Percentiles rank a stretch among this genome's conserved stretches.
These are phyloP conservation scores for Montifringilla adamsi DNA, from an alignment of 2,113 vertebrate species.

Conservation along the genomic window DNA sequence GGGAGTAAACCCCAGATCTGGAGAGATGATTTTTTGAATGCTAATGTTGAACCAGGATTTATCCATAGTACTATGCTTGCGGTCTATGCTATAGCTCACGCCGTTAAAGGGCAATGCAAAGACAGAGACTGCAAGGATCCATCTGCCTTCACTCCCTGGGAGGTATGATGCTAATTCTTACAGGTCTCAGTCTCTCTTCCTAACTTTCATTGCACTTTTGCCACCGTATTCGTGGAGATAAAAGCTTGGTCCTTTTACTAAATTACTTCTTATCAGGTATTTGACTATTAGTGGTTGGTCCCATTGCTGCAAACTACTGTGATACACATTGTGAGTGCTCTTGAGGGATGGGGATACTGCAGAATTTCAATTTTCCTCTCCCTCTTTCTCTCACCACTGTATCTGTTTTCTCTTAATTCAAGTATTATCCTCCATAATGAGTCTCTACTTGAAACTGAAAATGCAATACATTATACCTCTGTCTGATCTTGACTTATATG, in stretches of 20 bases:
- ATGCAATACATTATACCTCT: not conserved
- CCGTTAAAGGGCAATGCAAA: conserved; percentile 75
- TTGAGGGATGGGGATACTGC: not conserved
- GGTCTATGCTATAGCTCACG: conserved; percentile 77
- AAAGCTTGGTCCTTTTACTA: not conserved
- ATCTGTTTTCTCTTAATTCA: not conserved
- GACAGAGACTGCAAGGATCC: conserved; percentile 73
- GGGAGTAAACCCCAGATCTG: conserved; percentile 21
- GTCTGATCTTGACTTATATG: not conserved
- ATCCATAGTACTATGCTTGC: conserved; percentile 81
- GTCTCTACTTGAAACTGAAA: not conserved
- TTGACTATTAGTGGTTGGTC: not conserved
- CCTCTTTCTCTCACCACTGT: not conserved
- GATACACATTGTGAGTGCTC: not conserved
- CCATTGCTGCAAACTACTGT: not conserved
- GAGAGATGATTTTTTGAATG: conserved; percentile 69
- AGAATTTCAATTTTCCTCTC: not conserved
- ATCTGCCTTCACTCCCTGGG: conserved; percentile 76
- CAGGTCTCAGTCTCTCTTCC: not conserved
- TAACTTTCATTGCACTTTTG: not conserved
- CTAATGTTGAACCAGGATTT: conserved; percentile 62
- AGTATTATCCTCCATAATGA: not conserved
- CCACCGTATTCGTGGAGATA: not conserved
- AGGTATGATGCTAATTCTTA: conserved; percentile 73
- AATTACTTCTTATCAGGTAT: not conserved